phyloP scores from a whole-genome alignment of 2,888 invertebrate species.

The Rapana venosa region DNA sequence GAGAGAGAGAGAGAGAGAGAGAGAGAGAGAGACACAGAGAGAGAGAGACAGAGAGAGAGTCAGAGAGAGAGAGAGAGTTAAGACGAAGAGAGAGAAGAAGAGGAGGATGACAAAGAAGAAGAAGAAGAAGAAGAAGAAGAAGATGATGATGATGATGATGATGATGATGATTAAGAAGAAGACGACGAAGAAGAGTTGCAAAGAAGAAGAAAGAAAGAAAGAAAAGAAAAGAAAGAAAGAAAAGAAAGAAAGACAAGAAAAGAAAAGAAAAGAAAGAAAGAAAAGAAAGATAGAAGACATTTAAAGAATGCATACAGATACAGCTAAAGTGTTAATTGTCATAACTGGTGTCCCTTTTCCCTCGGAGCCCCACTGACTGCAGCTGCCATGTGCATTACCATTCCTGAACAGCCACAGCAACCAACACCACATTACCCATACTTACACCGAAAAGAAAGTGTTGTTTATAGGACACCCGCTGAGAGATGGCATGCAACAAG shows the following conservation, averaged over 20 bases:
- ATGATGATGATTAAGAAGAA: neutral
- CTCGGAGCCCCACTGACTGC: no score
- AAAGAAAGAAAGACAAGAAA: neutral
- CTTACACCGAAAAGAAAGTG: no score
- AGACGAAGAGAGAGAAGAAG: neutral
- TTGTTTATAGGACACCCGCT: no score
- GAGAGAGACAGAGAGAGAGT: neutral
- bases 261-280: neutral
- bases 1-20: neutral
- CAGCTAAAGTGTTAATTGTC: no score
- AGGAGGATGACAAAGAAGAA: neutral
- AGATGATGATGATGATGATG: neutral
- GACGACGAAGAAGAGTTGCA: neutral
- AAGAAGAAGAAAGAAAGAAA: neutral
- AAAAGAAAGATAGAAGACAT: neutral
- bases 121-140: neutral
- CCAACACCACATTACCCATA: no score
- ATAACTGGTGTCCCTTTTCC: no score
- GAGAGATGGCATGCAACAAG: no score
- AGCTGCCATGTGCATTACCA: no score
- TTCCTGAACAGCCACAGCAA: no score
- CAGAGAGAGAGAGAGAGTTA: neutral
- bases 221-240: neutral
- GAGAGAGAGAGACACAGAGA: neutral
- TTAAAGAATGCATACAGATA: neutral